These are phyloP conservation scores for Seira musarum DNA, from an alignment of 2,888 invertebrate species.

Conservation along the genomic window DNA sequence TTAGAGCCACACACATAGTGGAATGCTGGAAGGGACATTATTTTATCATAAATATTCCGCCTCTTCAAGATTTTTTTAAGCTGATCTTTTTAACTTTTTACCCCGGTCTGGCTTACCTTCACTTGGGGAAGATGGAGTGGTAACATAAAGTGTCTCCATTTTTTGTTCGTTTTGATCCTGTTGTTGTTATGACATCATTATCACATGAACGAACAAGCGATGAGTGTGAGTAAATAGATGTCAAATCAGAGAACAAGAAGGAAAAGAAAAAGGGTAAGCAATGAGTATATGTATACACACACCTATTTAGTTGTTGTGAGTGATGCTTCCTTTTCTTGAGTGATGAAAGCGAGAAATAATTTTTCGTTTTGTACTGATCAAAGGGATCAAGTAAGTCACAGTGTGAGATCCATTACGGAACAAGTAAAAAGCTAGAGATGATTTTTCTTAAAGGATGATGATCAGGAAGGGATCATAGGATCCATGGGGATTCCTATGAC, in stretches of 20 bases:
- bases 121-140: background rate
- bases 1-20: background rate
- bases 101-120: too few relatives aligned
- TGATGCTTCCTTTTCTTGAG: constrained; percentile 4
- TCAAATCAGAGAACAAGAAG: constrained; percentile 15
- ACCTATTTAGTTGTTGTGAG: background rate
- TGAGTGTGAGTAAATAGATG: constrained; percentile 44
- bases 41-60: background rate
- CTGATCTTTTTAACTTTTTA: background rate
- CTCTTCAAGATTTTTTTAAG: background rate
- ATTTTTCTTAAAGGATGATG: constrained; percentile 17
- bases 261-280: background rate
- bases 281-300: background rate
- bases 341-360: background rate
- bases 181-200: constrained; percentile 55
- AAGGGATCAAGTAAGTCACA: constrained; percentile 62
- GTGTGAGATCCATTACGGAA: constrained; percentile 52
- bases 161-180: constrained; percentile 2
- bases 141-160: background rate
- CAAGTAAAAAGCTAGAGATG: constrained; percentile 5
- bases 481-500: constrained; percentile 58
- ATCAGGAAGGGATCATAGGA: constrained; percentile 10
- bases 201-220: constrained; percentile 41
- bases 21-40: constrained; percentile 6
- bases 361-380: constrained; percentile 40